Evolutionary conservation across 2,797 vertebrate genomes (phyloP).

Genomic region (Nyctibius grandis): DNA sequence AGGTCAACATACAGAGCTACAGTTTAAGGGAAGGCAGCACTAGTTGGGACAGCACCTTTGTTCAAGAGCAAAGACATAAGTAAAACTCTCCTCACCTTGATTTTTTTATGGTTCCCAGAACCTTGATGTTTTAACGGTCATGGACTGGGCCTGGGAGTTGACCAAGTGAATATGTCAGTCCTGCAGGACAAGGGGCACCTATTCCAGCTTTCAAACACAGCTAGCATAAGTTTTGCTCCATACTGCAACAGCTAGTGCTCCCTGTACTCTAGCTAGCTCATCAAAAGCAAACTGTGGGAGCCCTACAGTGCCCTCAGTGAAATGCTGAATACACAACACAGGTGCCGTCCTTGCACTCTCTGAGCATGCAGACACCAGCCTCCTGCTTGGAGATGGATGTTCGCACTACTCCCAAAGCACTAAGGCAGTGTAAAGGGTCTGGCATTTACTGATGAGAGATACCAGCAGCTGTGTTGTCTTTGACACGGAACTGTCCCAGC

Average conservation of each 20-base stretch:
- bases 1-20: background rate
- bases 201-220: background rate
- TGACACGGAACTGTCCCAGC: background rate
- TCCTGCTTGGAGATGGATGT: background rate
- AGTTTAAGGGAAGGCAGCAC: background rate
- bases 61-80: background rate
- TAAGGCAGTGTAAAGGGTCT: background rate
- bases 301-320: accelerated
- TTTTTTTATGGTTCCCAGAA: background rate
- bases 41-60: background rate
- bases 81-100: background rate
- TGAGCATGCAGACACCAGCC: background rate
- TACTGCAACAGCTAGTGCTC: accelerated
- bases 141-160: background rate
- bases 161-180: background rate
- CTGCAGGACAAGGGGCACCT: background rate
- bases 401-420: background rate
- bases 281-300: background rate
- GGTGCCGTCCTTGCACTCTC: background rate
- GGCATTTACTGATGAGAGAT: background rate
- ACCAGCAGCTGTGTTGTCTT: background rate
- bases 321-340: background rate
- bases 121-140: background rate
- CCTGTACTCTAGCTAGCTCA: background rate
- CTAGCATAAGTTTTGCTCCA: background rate